Percentiles rank a stretch among this genome's conserved stretches.
Evolutionary conservation across 2,797 vertebrate species (phyloP).

Genomic region (Melanotaenia boesemani): DNA sequence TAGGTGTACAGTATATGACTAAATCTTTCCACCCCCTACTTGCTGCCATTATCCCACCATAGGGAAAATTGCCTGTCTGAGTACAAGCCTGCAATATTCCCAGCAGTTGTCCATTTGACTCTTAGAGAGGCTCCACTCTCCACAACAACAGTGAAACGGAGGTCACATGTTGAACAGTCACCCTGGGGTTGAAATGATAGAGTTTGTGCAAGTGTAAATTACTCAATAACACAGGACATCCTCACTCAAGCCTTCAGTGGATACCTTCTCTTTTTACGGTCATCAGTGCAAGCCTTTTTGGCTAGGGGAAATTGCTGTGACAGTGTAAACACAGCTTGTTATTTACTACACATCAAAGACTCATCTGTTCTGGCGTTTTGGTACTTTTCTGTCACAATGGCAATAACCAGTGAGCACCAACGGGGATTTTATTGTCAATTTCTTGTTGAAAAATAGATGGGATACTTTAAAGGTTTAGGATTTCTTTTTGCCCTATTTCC

Average conservation of each 20-base stretch:
- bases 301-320: constrained; percentile 37
- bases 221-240: constrained; percentile 59
- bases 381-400: constrained; percentile 10
- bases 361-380: constrained; percentile 40
- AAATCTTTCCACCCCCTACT: constrained; percentile 65
- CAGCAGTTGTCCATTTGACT: constrained; percentile 75
- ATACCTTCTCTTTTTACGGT: constrained; percentile 44
- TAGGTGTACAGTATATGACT: constrained; percentile 66
- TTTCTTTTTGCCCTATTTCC: neutral
- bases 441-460: neutral
- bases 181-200: constrained; percentile 81
- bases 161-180: constrained; percentile 72
- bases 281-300: constrained; percentile 45
- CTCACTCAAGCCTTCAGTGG: constrained; percentile 51
- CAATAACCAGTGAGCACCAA: neutral
- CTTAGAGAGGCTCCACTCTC: constrained; percentile 56
- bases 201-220: constrained; percentile 78
- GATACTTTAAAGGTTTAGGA: neutral
- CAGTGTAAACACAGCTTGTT: constrained; percentile 53
- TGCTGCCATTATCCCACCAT: constrained; percentile 76
- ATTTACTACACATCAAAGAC: constrained; percentile 44
- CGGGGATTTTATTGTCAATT: neutral
- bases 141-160: constrained; percentile 72
- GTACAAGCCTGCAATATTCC: constrained; percentile 77
- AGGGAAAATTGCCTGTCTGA: constrained; percentile 80